A percentile compares a stretch with the other conserved stretches of the same genome.
phyloP scores from a whole-genome alignment of 2,113 vertebrate species.

The Solenodon paradoxus region DNA sequence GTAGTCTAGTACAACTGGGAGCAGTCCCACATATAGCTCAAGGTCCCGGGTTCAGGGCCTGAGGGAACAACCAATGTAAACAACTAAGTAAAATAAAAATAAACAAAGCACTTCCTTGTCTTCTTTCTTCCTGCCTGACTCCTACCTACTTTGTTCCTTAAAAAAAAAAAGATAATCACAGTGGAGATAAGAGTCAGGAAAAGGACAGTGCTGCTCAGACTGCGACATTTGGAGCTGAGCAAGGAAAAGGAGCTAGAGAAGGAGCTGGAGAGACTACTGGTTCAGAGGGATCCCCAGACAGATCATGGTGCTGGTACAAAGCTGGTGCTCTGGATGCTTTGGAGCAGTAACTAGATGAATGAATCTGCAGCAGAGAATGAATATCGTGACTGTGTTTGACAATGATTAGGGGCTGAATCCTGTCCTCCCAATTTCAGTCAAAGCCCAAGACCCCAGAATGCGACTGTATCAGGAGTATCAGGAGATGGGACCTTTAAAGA shows the following conservation, averaged over 20 bases:
- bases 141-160: too few relatives aligned
- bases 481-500: background rate
- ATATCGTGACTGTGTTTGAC: background rate
- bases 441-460: background rate
- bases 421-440: background rate
- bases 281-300: background rate
- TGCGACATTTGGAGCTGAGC: background rate
- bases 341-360: background rate
- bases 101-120: too few relatives aligned
- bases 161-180: background rate
- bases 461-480: background rate
- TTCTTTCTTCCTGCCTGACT: too few relatives aligned
- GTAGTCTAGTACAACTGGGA: too few relatives aligned
- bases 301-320: accelerated
- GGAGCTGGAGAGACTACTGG: background rate
- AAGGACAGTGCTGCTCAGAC: background rate
- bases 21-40: too few relatives aligned
- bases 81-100: too few relatives aligned
- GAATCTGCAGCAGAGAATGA: background rate
- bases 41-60: too few relatives aligned
- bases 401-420: background rate
- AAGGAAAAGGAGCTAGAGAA: background rate
- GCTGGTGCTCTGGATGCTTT: accelerated
- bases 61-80: too few relatives aligned
- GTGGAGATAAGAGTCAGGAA: background rate